Conservation (phyloP, 2,113 vertebrate species). For the Oriolus oriolus region DNA sequence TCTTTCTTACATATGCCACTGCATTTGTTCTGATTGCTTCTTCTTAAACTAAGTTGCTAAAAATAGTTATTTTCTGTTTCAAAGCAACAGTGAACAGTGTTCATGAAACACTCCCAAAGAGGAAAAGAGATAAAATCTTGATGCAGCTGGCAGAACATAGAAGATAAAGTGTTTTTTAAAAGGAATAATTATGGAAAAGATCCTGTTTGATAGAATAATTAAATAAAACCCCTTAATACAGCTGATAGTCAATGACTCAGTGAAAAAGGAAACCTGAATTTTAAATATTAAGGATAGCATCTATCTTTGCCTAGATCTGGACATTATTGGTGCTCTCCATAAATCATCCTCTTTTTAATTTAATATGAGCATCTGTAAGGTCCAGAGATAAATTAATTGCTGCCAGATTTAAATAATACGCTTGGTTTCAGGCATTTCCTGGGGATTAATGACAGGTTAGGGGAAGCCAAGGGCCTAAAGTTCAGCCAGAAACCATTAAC, state of each 20-base stretch:
- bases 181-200: neutral
- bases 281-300: conserved; percentile 51
- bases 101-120: neutral
- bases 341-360: conserved; percentile 58
- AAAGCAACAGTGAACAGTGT: neutral
- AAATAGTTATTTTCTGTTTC: conserved; percentile 25
- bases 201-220: conserved; percentile 29
- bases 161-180: neutral
- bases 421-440: conserved; percentile 63
- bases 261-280: conserved; percentile 31
- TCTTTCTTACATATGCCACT: neutral
- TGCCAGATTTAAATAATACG: conserved; percentile 63
- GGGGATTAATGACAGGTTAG: conserved; percentile 68
- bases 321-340: conserved; percentile 11
- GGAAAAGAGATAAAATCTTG: conserved; percentile 1
- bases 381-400: conserved; percentile 67
- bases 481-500: conserved; percentile 66
- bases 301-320: conserved; percentile 40
- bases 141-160: neutral
- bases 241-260: neutral
- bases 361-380: conserved; percentile 61
- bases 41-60: conserved; percentile 22
- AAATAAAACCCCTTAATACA: conserved; percentile 4
- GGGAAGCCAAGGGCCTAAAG: conserved; percentile 46
- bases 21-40: neutral